A percentile compares a stretch with the other conserved stretches of the same genome.
Evolutionary conservation across 2,113 vertebrate genomes (phyloP).

Genomic region (Toxotes jaculatrix): DNA sequence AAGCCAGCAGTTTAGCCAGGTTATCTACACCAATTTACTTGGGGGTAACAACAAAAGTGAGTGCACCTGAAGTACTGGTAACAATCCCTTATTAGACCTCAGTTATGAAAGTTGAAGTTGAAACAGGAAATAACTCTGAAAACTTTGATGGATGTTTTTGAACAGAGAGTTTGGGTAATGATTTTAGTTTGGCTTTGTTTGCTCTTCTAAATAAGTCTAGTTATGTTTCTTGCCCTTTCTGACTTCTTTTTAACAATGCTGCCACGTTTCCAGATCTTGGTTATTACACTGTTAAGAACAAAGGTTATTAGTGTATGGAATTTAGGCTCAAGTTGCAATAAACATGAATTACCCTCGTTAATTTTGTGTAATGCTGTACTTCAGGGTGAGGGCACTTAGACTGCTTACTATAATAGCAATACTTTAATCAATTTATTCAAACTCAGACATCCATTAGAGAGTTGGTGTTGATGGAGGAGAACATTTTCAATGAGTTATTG

Average conservation of each 20-base stretch:
- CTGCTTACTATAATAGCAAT: not conserved
- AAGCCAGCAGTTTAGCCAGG: not conserved
- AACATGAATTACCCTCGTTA: not conserved
- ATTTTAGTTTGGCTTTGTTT: not conserved
- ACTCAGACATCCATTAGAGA: conserved; percentile 1
- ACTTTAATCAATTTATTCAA: conserved; percentile 18
- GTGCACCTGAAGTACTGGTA: not conserved
- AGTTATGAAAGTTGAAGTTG: not conserved
- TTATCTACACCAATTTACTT: not conserved
- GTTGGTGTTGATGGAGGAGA: not conserved
- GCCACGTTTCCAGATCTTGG: no score
- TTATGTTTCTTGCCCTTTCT: no score
- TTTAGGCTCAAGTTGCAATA: not conserved
- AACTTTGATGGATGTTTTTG: no score
- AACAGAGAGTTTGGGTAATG: no score
- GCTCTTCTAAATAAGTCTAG: not conserved
- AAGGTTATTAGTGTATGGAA: not conserved
- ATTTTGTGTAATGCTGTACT: not conserved
- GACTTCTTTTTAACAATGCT: no score
- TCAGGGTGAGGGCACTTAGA: not conserved
- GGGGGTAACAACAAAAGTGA: not conserved
- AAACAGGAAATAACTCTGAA: not conserved
- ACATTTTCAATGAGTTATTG: conserved; percentile 36
- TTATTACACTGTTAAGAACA: not conserved
- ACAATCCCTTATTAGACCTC: not conserved